These are phyloP conservation scores for Aplochiton taeniatus DNA, from an alignment of 2,797 vertebrate genomes.

Conservation along the genomic window DNA sequence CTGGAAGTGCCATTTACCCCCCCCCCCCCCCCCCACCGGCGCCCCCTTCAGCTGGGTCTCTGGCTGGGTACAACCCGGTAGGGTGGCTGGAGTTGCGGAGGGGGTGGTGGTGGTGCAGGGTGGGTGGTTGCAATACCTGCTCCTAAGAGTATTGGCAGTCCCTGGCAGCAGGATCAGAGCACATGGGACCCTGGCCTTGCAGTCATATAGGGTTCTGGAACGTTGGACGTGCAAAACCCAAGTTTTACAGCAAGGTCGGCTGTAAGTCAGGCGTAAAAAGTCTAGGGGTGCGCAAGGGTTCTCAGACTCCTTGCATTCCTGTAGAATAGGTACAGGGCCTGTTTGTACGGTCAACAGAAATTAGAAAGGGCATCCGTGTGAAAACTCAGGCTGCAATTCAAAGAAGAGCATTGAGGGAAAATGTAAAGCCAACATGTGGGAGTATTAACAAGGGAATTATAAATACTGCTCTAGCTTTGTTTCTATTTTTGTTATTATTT, in stretches of 20 bases:
- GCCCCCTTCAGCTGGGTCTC: conserved; percentile 15
- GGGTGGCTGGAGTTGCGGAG: background rate
- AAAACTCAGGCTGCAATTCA: too few relatives aligned
- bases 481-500: background rate
- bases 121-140: conserved; percentile 3
- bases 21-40: background rate
- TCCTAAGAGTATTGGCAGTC: conserved; percentile 24
- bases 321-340: conserved; percentile 13
- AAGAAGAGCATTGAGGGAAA: too few relatives aligned
- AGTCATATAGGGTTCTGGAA: conserved; percentile 32
- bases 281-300: conserved; percentile 21
- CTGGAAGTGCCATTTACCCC: conserved; percentile 20
- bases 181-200: conserved; percentile 23
- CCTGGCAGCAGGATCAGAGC: conserved; percentile 33
- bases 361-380: too few relatives aligned
- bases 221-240: conserved; percentile 4
- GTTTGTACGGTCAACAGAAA: too few relatives aligned
- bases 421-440: background rate
- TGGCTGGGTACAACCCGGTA: background rate
- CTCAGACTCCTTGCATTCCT: conserved; percentile 29
- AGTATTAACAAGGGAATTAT: conserved; percentile 36
- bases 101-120: conserved; percentile 1
- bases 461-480: conserved; percentile 16
- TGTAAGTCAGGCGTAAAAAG: conserved; percentile 9
- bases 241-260: conserved; percentile 42